Conservation (phyloP, 2,113 vertebrate genomes). For the Macheiramphus alcinus region DNA sequence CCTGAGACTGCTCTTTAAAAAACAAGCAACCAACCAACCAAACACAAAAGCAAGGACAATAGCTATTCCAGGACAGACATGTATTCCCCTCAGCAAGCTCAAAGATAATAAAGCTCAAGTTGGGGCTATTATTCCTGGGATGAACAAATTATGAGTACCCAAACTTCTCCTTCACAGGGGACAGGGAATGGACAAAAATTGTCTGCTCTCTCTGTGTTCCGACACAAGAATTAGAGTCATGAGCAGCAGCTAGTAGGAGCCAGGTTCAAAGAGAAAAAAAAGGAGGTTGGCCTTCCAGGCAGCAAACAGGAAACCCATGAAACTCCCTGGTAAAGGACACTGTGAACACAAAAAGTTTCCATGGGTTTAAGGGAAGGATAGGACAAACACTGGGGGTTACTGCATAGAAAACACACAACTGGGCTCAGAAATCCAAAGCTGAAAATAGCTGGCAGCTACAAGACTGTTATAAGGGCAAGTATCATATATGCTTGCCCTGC, state of each 20-base stretch:
- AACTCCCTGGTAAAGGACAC: neutral
- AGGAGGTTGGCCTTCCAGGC: neutral
- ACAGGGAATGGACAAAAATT: neutral
- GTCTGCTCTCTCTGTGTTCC: neutral
- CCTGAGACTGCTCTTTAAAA: neutral
- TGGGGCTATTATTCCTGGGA: neutral
- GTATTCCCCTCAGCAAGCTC: neutral
- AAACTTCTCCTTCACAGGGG: neutral
- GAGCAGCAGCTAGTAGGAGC: neutral
- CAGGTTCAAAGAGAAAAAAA: neutral
- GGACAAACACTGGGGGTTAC: neutral
- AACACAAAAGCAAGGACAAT: neutral
- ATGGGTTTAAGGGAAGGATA: neutral
- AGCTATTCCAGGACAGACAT: neutral
- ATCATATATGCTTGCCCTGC: neutral
- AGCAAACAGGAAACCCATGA: neutral
- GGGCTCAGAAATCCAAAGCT: neutral
- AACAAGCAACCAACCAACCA: neutral
- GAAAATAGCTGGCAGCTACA: neutral
- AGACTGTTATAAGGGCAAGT: neutral
- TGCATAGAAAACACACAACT: neutral
- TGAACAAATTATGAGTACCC: neutral
- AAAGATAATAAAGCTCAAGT: neutral
- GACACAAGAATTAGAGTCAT: neutral
- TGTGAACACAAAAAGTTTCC: neutral